Base-by-base conservation (phyloP, 2,888 invertebrate genomes). In the Chelonus formosanus region DNA sequence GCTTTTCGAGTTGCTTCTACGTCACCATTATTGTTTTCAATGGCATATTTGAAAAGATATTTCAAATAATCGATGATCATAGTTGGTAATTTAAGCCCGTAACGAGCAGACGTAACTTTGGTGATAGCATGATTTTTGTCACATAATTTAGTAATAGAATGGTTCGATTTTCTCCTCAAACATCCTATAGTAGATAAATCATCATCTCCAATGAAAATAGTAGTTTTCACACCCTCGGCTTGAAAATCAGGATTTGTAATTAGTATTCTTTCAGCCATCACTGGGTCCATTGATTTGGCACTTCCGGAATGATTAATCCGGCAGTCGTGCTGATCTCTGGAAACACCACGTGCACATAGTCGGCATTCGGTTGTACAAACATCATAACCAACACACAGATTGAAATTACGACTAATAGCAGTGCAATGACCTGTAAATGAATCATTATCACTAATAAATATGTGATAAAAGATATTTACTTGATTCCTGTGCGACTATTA, bases 11-110 rank as follows among this genome's bases (percentile, higher is more conserved):
- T 65, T n/a, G 32, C 53, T 7, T 50, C 48, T 8, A 53, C 56
- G 61, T 71, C 32, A 7, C 40, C 35, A 6, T 61, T 55, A 50
- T 74, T 72, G 67, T 73, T 70, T 4, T 50, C 43, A 45, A 69
- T 59, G 43, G 53, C 62, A 52, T 63, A 72, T n/a, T 52, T 47
- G 61, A 74, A 71, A 61, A 73, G 71, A 64, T 69, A 73, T 55
- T 75, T 72, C 36, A 75, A 52, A 65, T 75, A 73, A 6, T 69
- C 60, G 31, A 72, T 70, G 3, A 67, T 45, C 20, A 20, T 20
- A 20, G 20, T 20, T 20, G 20, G 20, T 20, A 20, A 20, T 20
- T 20, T 20, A 20, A 20, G 20, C 20, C 20, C 20, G 2, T 20
- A 20, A 20, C 1, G 20, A 20, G 20, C 20, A 1, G 20, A 20